Evolutionary conservation across 2,888 invertebrate genomes (phyloP).

Genomic region (Cryptocephalus moraei): DNA sequence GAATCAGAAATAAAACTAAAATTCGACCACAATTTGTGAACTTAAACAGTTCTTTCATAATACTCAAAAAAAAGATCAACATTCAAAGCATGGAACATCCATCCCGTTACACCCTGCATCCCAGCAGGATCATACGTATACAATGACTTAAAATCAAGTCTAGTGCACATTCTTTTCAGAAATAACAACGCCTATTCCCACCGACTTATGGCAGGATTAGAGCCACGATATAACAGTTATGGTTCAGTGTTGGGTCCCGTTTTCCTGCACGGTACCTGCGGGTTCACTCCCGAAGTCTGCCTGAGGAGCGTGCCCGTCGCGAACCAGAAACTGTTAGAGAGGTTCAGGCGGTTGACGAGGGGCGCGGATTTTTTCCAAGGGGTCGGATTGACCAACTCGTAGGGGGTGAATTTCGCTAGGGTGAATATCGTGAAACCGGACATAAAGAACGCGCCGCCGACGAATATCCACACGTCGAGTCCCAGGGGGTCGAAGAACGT

Average conservation of each 20-base stretch:
- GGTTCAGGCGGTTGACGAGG: constrained; percentile 48
- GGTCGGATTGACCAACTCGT: constrained; percentile 50
- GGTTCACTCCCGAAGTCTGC: constrained; percentile 50
- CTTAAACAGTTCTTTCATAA: too few species aligned
- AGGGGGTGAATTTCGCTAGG: constrained; percentile 51
- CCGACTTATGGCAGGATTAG: too few species aligned
- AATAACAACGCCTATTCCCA: too few species aligned
- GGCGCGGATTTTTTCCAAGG: constrained; percentile 28
- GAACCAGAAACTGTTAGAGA: constrained; percentile 59
- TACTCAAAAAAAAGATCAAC: too few species aligned
- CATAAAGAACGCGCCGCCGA: constrained; percentile 50
- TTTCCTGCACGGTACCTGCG: constrained; percentile 38
- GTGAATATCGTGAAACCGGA: constrained; percentile 49
- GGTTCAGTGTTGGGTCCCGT: constrained; percentile 4
- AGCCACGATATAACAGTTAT: background rate
- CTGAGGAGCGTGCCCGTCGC: constrained; percentile 55
- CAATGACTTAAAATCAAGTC: too few species aligned
- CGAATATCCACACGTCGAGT: constrained; percentile 55
- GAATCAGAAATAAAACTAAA: too few species aligned
- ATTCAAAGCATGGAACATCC: too few species aligned
- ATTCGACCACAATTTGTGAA: too few species aligned
- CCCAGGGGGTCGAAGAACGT: constrained; percentile 57
- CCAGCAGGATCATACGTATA: too few species aligned
- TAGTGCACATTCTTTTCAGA: too few species aligned
- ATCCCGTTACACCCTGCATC: too few species aligned